Percentiles rank a stretch among this genome's conserved stretches.
phyloP scores from a whole-genome alignment of 2,797 vertebrate genomes.

The Coilia nasus region DNA sequence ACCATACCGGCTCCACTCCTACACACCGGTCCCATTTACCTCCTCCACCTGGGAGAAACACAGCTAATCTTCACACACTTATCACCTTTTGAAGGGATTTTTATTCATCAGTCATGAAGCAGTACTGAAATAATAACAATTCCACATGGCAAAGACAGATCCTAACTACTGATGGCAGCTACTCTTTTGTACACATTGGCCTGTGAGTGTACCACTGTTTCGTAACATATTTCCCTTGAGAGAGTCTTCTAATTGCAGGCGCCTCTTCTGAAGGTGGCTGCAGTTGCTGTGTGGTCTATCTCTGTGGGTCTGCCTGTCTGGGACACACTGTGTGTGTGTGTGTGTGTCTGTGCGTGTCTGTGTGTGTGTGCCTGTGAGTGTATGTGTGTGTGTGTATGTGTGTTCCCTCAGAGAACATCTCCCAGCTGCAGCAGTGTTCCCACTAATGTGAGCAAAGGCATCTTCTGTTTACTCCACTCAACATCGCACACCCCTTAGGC shows the following conservation, averaged over 20 bases:
- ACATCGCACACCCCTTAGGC: neutral
- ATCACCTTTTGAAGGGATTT: too few species aligned
- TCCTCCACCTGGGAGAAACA: neutral
- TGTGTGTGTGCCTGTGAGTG: neutral
- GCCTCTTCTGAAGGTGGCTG: neutral
- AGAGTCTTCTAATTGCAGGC: neutral
- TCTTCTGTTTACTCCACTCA: neutral
- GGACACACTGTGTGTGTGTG: neutral
- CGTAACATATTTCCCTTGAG: neutral
- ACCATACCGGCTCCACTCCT: too few species aligned
- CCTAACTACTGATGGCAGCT: neutral
- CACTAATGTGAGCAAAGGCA: constrained; percentile 4
- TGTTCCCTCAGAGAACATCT: neutral
- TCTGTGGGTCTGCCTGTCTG: neutral
- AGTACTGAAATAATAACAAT: too few species aligned
- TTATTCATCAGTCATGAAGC: too few species aligned
- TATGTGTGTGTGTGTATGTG: too few species aligned
- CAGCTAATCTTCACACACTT: neutral
- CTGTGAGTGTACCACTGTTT: neutral
- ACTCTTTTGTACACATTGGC: neutral
- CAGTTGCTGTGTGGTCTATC: neutral
- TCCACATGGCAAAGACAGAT: too few species aligned
- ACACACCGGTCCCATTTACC: neutral
- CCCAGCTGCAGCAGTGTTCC: constrained; percentile 11
- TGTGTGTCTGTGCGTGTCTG: too few species aligned